Conservation (phyloP, 2,888 invertebrate species). For the Scelioninae gen. 2 region DNA sequence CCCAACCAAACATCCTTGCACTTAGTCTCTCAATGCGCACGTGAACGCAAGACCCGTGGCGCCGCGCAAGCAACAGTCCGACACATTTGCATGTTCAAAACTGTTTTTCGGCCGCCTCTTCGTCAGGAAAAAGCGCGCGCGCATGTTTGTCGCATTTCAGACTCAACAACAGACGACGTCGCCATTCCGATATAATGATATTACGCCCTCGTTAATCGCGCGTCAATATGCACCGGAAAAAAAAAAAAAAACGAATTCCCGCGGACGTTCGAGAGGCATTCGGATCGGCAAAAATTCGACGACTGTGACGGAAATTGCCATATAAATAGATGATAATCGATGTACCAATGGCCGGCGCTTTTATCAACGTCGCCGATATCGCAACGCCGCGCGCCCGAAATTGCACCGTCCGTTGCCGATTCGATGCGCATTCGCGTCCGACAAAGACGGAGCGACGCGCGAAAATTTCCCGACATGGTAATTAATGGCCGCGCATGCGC, state of each 20-base stretch:
- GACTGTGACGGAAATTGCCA: conserved; percentile 23
- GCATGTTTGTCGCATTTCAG: conserved; percentile 27
- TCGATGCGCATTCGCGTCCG: too few relatives aligned
- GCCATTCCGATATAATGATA: conserved; percentile 27
- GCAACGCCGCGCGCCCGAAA: neutral
- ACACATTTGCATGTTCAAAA: neutral
- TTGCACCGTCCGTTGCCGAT: too few relatives aligned
- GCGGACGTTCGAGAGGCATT: conserved; percentile 18
- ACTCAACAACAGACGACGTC: conserved; percentile 29
- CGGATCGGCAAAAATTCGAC: conserved; percentile 12
- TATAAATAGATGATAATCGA: conserved; percentile 40
- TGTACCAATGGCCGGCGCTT: neutral
- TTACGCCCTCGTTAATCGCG: too few relatives aligned
- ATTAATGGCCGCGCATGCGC: neutral
- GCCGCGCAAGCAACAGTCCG: neutral
- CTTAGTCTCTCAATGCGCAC: too few relatives aligned
- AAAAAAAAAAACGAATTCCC: too few relatives aligned
- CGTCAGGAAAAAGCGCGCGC: neutral
- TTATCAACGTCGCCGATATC: neutral
- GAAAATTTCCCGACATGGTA: conserved; percentile 3
- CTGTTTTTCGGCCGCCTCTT: neutral
- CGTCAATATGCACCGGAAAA: too few relatives aligned
- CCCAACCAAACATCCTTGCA: too few relatives aligned
- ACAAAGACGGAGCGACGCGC: too few relatives aligned
- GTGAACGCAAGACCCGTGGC: neutral